Base-by-base conservation (phyloP, 2,888 invertebrate species). In the Bedellia somnulentella region DNA sequence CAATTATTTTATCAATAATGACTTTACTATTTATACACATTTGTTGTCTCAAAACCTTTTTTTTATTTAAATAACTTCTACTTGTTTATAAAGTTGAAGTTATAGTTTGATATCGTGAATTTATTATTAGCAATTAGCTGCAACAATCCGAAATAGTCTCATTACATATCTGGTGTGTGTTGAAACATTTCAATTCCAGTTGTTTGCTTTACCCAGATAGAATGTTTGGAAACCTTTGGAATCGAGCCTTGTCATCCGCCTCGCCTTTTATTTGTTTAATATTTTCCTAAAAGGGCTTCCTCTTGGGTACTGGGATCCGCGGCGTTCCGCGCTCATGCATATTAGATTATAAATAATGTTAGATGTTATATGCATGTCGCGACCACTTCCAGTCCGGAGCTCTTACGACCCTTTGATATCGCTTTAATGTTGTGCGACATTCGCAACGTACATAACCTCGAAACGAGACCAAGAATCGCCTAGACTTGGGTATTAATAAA, bases 101-200 rank as follows among this genome's bases (percentile, higher is more conserved):
- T n/a, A n/a, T n/a, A n/a, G n/a, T n/a, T n/a, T n/a, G n/a, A n/a
- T n/a, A n/a, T n/a, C n/a, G n/a, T n/a, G n/a, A n/a, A n/a, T n/a
- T n/a, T n/a, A n/a, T n/a, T n/a, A n/a, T n/a, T n/a, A n/a, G n/a
- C n/a, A n/a, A n/a, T n/a, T 15, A 18, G 30, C 31, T 15, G 24
- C 14, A 29, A 22, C 47, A 42, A 44, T 37, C 41, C 44, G 38
- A 43, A 49, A 52, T 48, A 43, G 46, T 54, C 55, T 60, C 57
- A 61, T 62, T 64, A 58, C 48, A 42, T 35, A 44, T 45, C 46
- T 53, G 58, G 56, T 63, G 56, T 63, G 64, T 66, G 60, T 53
- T 35, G 45, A 57, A 58, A 57, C 60, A 56, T 66, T 63, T 56
- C 59, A 63, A 61, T 62, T 55, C 51, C 52, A 52, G 49, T 48